A percentile compares a stretch with the other conserved stretches of the same genome.
These are phyloP conservation scores for Strix occidentalis DNA, from an alignment of 2,797 vertebrate species.

Conservation along the genomic window DNA sequence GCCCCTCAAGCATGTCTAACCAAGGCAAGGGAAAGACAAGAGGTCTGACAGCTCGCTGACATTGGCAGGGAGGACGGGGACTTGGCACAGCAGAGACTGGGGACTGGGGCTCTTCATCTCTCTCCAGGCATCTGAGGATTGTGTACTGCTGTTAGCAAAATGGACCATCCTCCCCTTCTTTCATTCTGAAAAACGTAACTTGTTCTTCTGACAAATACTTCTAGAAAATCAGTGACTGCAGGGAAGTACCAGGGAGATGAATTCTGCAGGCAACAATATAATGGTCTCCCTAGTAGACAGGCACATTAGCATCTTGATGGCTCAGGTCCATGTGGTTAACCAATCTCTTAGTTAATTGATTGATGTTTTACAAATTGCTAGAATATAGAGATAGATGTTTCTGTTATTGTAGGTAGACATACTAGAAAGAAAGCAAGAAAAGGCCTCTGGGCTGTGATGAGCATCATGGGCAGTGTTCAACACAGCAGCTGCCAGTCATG, in stretches of 20 bases:
- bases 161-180: neutral
- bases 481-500: neutral
- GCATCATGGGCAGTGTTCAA: neutral
- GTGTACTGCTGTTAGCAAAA: neutral
- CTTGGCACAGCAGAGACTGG: rapidly evolving
- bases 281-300: rapidly evolving
- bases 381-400: neutral
- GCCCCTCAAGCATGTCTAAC: neutral
- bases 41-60: rapidly evolving
- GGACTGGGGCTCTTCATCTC: neutral
- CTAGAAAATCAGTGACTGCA: neutral
- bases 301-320: rapidly evolving
- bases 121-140: neutral
- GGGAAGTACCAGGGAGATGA: neutral
- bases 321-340: neutral
- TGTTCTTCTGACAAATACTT: neutral
- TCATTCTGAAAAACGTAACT: neutral
- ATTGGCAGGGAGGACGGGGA: rapidly evolving
- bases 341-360: neutral
- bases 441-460: neutral
- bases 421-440: neutral
- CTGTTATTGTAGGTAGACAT: neutral
- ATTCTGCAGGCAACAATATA: neutral
- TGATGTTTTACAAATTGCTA: neutral
- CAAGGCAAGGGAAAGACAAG: neutral